Evolutionary conservation across 2,113 vertebrate genomes (phyloP), one percentile per base, ranked within the genome.

Genomic region (Pholis gunnellus): DNA sequence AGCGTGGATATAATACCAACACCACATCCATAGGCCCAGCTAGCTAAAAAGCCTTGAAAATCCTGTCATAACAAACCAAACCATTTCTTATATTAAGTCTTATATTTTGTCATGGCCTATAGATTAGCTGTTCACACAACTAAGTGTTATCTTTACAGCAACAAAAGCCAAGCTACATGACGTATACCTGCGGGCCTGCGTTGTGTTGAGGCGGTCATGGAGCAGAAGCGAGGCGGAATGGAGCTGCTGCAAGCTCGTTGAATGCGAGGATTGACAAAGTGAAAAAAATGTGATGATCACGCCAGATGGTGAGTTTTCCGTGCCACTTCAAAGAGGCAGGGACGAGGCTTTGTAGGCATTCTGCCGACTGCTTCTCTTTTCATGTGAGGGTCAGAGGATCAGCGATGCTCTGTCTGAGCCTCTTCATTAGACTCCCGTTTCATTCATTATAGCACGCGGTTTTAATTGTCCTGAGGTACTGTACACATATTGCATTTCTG

Each of bases 241-340:
- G 48, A 77, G 68, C 5, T 36, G 48, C 74, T 71, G 80, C 59
- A 60, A 74, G n/a, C 56, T 75, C 14, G 31, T 57, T 27, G 66
- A 87, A 84, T 83, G 82, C 9, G 4, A 90, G 84, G 73, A 81
- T 81, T 79, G 91, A 86, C 84, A 88, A 89, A 91, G 83, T 83
- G 80, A 92, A 91, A 91, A 4, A 90, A 92, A 85, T 80, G 77
- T 86, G 86, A 86, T 75, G 84, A 86, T 89, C 29, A 10, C 52
- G 46, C 90, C 93, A 94, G 92, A 93, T 94, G 91, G 91, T 72
- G 57, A 88, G 81, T 90, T 89, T 91, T 89, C 88, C 65, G 72
- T 60, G 72, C 78, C 86, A 82, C 91, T 93, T 93, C 92, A 94
- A 94, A 94, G 90, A 72, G 71, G 54, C 83, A 46, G 89, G 84